phyloP scores from a whole-genome alignment of 2,888 invertebrate genomes.

The Choristoneura rosaceana region DNA sequence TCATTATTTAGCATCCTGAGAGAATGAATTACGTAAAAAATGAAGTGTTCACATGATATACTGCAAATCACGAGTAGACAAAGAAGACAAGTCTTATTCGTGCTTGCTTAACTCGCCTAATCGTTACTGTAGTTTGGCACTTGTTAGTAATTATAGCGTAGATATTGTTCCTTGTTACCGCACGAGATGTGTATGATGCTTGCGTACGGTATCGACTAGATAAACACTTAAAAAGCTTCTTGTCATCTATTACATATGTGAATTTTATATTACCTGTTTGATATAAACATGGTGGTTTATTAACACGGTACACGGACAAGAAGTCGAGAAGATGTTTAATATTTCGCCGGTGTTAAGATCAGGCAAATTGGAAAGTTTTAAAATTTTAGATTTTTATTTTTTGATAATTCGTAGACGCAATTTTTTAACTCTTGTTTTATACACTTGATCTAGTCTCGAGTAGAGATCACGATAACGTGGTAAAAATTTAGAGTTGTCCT shows the following conservation, averaged over 20 bases:
- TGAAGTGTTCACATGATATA: conserved; percentile 5
- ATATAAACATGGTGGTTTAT: no score
- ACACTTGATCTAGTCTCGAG: no score
- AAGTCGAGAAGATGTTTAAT: no score
- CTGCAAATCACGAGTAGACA: conserved; percentile 5
- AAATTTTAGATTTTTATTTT: no score
- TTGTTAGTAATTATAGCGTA: conserved; percentile 23
- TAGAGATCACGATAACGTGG: no score
- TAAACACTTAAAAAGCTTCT: not conserved
- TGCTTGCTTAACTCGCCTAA: conserved; percentile 21
- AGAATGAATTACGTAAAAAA: conserved; percentile 7
- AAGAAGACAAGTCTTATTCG: conserved; percentile 13
- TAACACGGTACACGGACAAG: no score
- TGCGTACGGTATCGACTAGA: not conserved
- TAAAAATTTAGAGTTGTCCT: no score
- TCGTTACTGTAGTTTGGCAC: conserved; percentile 20
- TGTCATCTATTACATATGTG: not conserved
- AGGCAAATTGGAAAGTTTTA: no score
- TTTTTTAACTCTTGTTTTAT: no score
- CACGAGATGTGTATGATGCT: conserved; percentile 9
- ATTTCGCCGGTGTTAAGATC: no score
- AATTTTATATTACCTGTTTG: no score
- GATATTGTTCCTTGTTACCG: conserved; percentile 28
- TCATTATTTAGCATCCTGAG: conserved; percentile 8
- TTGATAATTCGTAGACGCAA: no score